Evolutionary conservation across 1,140 invertebrate genomes (phyloP).

Genomic region (Centruroides vittatus): DNA sequence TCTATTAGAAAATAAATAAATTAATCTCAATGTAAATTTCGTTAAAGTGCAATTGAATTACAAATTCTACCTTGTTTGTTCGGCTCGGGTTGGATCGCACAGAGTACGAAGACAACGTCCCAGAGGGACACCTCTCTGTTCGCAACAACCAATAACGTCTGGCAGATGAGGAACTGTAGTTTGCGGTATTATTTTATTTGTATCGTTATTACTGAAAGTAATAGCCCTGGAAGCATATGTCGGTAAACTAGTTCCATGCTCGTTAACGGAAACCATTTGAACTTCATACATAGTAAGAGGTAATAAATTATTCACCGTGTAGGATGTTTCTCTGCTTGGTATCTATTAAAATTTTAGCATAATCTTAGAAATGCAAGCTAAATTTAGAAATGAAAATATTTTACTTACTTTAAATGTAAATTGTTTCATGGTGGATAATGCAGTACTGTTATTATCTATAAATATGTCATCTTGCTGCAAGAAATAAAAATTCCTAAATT

Average conservation of each 20-base stretch:
- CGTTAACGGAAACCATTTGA: slow-evolving; percentile 50
- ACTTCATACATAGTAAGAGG: slow-evolving; percentile 71
- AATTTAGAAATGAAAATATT: too few species aligned
- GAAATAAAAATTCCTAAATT: too few species aligned
- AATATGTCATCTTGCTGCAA: too few species aligned
- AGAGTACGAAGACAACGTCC: slow-evolving; percentile 55
- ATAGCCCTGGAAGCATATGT: slow-evolving; percentile 49
- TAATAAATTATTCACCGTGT: slow-evolving; percentile 41
- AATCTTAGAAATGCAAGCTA: too few species aligned
- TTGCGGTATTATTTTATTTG: not conserved
- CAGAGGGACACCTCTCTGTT: slow-evolving; percentile 50
- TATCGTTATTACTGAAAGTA: slow-evolving; percentile 27
- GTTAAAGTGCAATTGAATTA: not conserved
- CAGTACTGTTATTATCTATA: too few species aligned
- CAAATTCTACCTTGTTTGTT: slow-evolving; percentile 31
- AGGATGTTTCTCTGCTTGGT: slow-evolving; percentile 30
- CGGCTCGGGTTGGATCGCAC: slow-evolving; percentile 53
- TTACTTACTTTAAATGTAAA: too few species aligned
- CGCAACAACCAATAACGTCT: slow-evolving; percentile 54
- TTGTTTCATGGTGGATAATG: too few species aligned
- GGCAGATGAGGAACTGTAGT: slow-evolving; percentile 35
- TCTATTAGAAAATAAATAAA: too few species aligned
- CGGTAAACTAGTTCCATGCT: slow-evolving; percentile 54
- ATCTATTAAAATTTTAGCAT: not conserved
- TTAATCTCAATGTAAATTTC: too few species aligned